Evolutionary conservation across 1,140 invertebrate genomes (phyloP), one percentile per base, ranked within the genome.

Genomic region (Drosophila teissieri): DNA sequence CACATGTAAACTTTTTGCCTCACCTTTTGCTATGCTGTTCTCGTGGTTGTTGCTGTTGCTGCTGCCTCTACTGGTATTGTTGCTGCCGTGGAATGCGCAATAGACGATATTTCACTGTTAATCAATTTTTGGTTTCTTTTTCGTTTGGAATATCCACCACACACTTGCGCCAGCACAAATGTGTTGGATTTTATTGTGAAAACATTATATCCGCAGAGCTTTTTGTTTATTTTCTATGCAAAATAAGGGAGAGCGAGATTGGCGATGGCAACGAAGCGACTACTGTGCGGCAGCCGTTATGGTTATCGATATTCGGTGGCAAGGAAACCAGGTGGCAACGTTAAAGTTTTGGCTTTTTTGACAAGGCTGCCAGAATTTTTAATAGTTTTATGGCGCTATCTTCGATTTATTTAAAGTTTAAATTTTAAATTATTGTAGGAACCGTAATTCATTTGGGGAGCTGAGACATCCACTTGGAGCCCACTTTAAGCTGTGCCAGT

Each of bases 111-210:
- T 83, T 69, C 45, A 55, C 62, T 48, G 57, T 63, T 3, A 31
- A 7, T 8, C 31, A 65, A 52, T 88, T 74, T 69, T 36, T 12
- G 36, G 40, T 62, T 78, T 22, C 5, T 12, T 12, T 42, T 54
- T 49, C 57, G 57, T 12, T 48, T 24, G 24, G 11, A 4, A 22
- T 56, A 63, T 27, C 37, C 46, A 36, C 56, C 37, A 37, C 36
- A 78, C 82, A 85, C 82, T 73, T 72, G 78, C 57, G 82, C 82
- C 83, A 65, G 81, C 83, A 88, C 82, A 85, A 72, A 72, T 79
- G 75, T 75, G 69, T 82, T 58, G 74, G 63, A 51, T 65, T 37
- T 80, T 76, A 76, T 49, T 76, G 77, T 80, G 54, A 67, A 78
- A 82, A 64, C 80, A 74, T 65, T 36, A 51, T 62, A 54, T 82